These are phyloP conservation scores for Gasterosteus nipponicus DNA, from an alignment of 2,113 vertebrate species.

Conservation along the genomic window DNA sequence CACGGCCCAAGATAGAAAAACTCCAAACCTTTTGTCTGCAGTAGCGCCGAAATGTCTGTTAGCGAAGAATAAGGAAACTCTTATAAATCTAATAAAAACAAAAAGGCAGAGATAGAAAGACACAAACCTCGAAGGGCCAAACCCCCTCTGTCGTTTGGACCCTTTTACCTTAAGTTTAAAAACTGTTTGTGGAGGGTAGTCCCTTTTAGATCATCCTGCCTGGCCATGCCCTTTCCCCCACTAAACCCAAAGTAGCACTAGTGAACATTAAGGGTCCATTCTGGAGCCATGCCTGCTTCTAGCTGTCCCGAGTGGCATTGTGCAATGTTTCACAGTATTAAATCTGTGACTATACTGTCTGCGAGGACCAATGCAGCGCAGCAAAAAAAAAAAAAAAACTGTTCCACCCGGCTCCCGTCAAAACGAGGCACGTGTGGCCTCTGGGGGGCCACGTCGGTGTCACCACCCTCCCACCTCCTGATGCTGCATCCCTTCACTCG, in stretches of 20 bases:
- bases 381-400: not conserved
- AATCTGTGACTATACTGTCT: conserved; percentile 68
- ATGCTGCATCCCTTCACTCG: conserved; percentile 34
- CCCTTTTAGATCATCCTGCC: conserved; percentile 28
- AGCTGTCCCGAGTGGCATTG: conserved; percentile 67
- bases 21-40: conserved; percentile 57
- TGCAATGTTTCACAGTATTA: conserved; percentile 78
- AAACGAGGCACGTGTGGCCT: conserved; percentile 22
- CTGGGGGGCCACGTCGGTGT: conserved; percentile 22
- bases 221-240: conserved; percentile 18
- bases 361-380: conserved; percentile 54
- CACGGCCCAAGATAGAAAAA: conserved; percentile 74
- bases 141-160: conserved; percentile 14
- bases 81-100: conserved; percentile 34
- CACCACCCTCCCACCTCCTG: conserved; percentile 1
- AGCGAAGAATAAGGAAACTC: conserved; percentile 36
- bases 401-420: conserved; percentile 7
- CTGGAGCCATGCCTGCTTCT: conserved; percentile 57
- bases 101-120: conserved; percentile 1
- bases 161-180: conserved; percentile 26
- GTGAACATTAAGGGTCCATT: conserved; percentile 47
- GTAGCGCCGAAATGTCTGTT: conserved; percentile 60
- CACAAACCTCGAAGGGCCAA: conserved; percentile 8
- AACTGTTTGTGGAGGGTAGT: conserved; percentile 14
- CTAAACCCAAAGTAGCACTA: conserved; percentile 52